Evolutionary conservation across 2,888 invertebrate genomes (phyloP).

Genomic region (Eilema depressum): DNA sequence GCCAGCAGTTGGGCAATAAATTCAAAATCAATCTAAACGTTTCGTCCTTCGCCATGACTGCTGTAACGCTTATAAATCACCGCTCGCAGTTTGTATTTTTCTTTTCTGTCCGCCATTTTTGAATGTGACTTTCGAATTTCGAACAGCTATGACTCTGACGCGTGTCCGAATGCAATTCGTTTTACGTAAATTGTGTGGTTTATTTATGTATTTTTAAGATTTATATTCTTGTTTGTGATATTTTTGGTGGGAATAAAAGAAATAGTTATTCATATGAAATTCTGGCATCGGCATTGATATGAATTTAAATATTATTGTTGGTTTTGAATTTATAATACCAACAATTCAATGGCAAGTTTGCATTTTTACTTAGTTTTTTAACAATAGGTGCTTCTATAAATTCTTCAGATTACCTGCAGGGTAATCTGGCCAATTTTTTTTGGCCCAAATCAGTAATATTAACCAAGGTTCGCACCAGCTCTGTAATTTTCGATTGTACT

Average conservation of each 20-base stretch:
- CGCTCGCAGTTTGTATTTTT: slow-evolving; percentile 29
- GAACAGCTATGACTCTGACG: slow-evolving; percentile 22
- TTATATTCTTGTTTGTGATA: neutral
- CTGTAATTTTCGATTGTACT: too few relatives aligned
- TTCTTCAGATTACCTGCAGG: too few relatives aligned
- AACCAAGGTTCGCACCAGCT: too few relatives aligned
- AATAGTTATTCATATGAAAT: neutral
- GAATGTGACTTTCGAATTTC: slow-evolving; percentile 38
- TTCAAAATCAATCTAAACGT: slow-evolving; percentile 77
- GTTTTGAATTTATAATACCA: too few relatives aligned
- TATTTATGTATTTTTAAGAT: slow-evolving; percentile 7
- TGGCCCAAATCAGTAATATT: too few relatives aligned
- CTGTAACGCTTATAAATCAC: slow-evolving; percentile 51
- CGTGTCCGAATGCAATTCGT: slow-evolving; percentile 30
- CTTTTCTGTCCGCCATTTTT: slow-evolving; percentile 37
- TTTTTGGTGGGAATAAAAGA: neutral
- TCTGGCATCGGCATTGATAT: too few relatives aligned
- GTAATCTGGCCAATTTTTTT: too few relatives aligned
- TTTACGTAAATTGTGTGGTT: slow-evolving; percentile 21
- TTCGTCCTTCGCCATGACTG: slow-evolving; percentile 48
- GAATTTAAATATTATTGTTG: too few relatives aligned
- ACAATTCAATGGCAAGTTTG: too few relatives aligned
- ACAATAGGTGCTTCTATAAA: too few relatives aligned
- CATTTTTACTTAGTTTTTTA: too few relatives aligned
- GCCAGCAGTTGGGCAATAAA: slow-evolving; percentile 77